A percentile compares a stretch with the other conserved stretches of the same genome.
Conservation (phyloP, 2,888 invertebrate genomes). For the Drosophila nr. medialis region DNA sequence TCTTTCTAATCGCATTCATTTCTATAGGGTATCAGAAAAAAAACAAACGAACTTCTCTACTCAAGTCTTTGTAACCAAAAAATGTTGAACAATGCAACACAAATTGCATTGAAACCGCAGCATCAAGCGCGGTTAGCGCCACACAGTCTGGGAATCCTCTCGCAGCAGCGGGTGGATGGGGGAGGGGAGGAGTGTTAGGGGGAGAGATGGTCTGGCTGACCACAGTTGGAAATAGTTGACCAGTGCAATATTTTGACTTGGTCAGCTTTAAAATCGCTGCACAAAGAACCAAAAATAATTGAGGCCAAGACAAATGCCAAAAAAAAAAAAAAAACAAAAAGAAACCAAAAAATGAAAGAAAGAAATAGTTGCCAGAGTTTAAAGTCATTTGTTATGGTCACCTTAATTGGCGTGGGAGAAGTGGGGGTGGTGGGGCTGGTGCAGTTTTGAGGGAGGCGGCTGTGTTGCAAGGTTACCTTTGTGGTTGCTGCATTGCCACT, state of each 20-base stretch:
- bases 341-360: not conserved
- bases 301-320: constrained; percentile 23
- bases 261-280: constrained; percentile 60
- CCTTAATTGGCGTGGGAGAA: constrained; percentile 44
- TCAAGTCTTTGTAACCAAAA: constrained; percentile 36
- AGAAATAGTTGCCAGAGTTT: constrained; percentile 9
- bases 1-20: not conserved
- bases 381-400: constrained; percentile 50
- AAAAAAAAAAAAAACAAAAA: not conserved
- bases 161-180: not conserved
- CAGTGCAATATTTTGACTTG: constrained; percentile 75
- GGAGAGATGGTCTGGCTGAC: constrained; percentile 28
- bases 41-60: constrained; percentile 10
- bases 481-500: constrained; percentile 8
- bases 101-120: constrained; percentile 71
- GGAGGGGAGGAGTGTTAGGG: not conserved
- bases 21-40: constrained; percentile 11
- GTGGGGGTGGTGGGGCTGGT: too few relatives aligned
- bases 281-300: constrained; percentile 21
- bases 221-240: constrained; percentile 72
- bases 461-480: not conserved
- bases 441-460: not conserved
- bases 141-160: not conserved
- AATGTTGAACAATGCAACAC: constrained; percentile 72
- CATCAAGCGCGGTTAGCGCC: constrained; percentile 63